Percentiles rank a stretch among this genome's conserved stretches.
These are phyloP conservation scores for Drosophila greeni DNA, from an alignment of 2,888 invertebrate species.

Conservation along the genomic window DNA sequence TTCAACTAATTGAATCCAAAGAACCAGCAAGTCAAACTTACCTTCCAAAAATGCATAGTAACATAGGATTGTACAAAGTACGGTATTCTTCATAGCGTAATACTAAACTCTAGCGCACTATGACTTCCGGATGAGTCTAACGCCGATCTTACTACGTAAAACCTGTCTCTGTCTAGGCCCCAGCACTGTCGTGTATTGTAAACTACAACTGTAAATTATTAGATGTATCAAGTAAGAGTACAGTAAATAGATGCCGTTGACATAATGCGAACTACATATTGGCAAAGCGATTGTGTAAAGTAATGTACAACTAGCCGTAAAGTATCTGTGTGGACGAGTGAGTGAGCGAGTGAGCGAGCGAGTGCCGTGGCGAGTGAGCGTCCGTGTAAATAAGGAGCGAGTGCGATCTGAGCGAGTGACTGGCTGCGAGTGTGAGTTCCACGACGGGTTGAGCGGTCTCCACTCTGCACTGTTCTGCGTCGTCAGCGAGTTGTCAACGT, in stretches of 20 bases:
- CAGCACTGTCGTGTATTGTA: constrained; percentile 57
- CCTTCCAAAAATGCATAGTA: constrained; percentile 14
- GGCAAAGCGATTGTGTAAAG: constrained; percentile 46
- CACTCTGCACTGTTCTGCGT: constrained; percentile 51
- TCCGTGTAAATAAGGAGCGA: constrained; percentile 27
- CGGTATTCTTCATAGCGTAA: constrained; percentile 51
- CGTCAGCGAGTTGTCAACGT: constrained; percentile 44
- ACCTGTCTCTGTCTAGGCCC: constrained; percentile 50
- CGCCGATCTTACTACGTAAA: constrained; percentile 6
- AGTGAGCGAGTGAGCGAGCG: constrained; percentile 23
- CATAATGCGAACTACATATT: constrained; percentile 15
- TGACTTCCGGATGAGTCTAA: constrained; percentile 4
- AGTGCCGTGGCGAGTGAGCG: constrained; percentile 17
- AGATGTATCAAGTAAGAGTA: constrained; percentile 47
- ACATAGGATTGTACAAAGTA: constrained; percentile 49
- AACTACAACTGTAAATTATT: constrained; percentile 58
- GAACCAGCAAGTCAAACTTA: constrained; percentile 23
- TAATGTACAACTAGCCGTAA: constrained; percentile 64
- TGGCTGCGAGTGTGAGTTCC: constrained; percentile 20
- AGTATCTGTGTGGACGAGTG: constrained; percentile 21
- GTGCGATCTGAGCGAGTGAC: constrained; percentile 15
- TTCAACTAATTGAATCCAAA: constrained; percentile 31
- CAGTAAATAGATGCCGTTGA: constrained; percentile 43
- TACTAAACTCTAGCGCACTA: constrained; percentile 30
- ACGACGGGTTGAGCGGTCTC: constrained; percentile 37